Evolutionary conservation across 2,113 vertebrate genomes (phyloP).

Genomic region (Pterophyllum scalare): DNA sequence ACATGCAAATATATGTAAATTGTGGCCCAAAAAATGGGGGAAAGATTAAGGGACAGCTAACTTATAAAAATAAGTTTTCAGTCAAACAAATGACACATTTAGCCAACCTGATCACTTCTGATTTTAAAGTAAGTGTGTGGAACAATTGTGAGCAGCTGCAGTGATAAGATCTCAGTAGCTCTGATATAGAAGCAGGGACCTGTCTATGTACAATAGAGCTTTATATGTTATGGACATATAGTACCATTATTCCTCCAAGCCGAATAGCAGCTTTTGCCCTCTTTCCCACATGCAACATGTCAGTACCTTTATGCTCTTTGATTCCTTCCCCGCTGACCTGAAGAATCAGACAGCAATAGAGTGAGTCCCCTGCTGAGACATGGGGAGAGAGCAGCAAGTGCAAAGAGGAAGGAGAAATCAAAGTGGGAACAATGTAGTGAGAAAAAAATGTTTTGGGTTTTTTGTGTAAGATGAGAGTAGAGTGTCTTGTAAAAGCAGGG

Average conservation of each 20-base stretch:
- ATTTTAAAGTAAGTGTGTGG: too few species aligned
- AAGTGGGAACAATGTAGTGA: neutral
- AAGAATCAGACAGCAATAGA: neutral
- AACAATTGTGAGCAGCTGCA: too few species aligned
- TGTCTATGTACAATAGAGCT: too few species aligned
- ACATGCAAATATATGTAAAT: too few species aligned
- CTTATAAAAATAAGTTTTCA: too few species aligned
- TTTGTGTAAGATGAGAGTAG: neutral
- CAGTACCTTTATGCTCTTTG: neutral
- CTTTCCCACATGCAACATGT: neutral
- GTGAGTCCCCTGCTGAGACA: slow-evolving; percentile 1
- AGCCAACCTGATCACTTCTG: too few species aligned
- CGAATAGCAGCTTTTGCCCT: neutral
- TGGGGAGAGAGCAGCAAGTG: neutral
- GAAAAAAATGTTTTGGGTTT: neutral
- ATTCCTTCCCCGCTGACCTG: neutral
- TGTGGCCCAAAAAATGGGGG: too few species aligned
- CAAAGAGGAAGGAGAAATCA: neutral
- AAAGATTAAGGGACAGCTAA: too few species aligned
- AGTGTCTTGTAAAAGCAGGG: neutral
- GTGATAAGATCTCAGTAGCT: too few species aligned
- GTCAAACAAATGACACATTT: too few species aligned
- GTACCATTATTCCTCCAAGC: neutral
- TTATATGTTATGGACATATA: neutral
- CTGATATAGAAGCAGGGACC: too few species aligned